phyloP scores from a whole-genome alignment of 2,113 vertebrate species.

The Platysteira castanea region DNA sequence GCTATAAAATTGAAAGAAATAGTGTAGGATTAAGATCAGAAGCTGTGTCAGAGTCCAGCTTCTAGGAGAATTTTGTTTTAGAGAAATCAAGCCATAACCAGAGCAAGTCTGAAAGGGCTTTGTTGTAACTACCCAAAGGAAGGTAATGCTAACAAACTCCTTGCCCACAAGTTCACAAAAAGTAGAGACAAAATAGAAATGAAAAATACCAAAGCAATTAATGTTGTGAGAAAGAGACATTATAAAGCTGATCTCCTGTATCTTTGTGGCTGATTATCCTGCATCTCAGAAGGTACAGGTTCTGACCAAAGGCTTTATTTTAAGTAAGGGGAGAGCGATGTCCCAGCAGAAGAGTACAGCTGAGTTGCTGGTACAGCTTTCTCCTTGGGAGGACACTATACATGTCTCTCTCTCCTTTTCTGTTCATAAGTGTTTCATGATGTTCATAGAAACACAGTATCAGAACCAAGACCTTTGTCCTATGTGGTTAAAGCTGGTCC shows the following conservation, averaged over 20 bases:
- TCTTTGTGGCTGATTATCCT: background rate
- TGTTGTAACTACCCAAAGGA: background rate
- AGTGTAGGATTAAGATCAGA: background rate
- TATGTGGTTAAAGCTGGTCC: background rate
- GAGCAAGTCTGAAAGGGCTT: background rate
- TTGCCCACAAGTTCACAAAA: background rate
- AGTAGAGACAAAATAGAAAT: background rate
- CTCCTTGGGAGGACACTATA: background rate
- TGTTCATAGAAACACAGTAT: background rate
- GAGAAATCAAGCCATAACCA: background rate
- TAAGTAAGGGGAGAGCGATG: accelerated
- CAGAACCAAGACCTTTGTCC: background rate
- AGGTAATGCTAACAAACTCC: background rate
- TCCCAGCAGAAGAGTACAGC: background rate
- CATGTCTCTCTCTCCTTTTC: background rate
- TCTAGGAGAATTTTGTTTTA: background rate
- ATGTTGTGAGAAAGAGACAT: background rate
- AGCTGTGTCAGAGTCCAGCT: background rate
- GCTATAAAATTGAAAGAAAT: background rate
- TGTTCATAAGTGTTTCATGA: background rate
- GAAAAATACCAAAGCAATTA: background rate
- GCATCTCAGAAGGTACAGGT: background rate
- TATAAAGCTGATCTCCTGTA: background rate
- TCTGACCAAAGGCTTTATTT: background rate
- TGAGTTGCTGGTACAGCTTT: background rate